phyloP scores from a whole-genome alignment of 2,113 vertebrate genomes.

The Tachuris rubrigastra region DNA sequence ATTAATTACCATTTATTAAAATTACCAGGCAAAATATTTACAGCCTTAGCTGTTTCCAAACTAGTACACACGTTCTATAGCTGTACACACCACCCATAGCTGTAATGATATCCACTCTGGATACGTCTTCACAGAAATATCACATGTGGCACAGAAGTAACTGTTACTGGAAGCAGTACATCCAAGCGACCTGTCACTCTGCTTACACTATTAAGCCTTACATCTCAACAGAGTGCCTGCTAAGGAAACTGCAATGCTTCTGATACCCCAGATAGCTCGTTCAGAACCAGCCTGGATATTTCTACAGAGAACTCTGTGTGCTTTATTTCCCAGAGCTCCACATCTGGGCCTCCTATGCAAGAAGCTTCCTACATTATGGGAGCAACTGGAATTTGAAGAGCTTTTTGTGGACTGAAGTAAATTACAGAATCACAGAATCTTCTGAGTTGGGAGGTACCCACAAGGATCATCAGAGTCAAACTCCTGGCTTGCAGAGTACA shows the following conservation, averaged over 20 bases:
- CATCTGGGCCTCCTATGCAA: not conserved
- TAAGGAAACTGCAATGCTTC: not conserved
- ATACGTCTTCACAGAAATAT: not conserved
- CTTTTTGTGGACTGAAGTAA: not conserved
- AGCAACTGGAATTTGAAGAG: not conserved
- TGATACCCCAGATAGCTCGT: not conserved
- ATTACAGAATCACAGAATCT: not conserved
- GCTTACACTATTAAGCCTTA: not conserved
- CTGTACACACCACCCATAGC: no score
- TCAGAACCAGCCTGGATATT: not conserved
- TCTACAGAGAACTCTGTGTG: rapidly evolving
- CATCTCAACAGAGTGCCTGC: not conserved
- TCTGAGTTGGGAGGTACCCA: not conserved
- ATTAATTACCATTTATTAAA: not conserved
- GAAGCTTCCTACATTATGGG: not conserved
- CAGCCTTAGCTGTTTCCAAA: not conserved
- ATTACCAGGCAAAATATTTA: not conserved
- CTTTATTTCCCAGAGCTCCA: not conserved
- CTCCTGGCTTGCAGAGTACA: not conserved
- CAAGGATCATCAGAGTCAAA: not conserved
- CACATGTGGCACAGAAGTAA: not conserved
- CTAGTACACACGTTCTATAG: not conserved
- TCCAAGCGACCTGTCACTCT: not conserved
- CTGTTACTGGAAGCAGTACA: rapidly evolving
- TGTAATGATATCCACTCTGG: not conserved